A percentile compares a stretch with the other conserved stretches of the same genome.
Evolutionary conservation across 2,888 invertebrate genomes (phyloP).

Genomic region (Stomorhina lunata): DNA sequence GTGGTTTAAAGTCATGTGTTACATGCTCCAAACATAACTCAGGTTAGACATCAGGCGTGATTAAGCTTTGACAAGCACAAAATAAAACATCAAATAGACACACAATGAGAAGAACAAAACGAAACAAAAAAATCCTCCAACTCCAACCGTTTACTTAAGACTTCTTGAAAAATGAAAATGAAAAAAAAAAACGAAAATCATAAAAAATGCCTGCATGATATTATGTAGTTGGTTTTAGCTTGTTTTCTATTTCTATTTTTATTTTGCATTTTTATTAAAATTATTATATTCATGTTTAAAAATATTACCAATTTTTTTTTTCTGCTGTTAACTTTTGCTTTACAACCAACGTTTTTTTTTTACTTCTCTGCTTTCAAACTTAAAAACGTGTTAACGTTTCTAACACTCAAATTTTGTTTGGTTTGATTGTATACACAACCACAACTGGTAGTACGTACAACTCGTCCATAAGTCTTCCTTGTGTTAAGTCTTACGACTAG

Average conservation of each 20-base stretch:
- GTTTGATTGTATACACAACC: background rate
- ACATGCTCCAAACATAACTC: slow-evolving; percentile 60
- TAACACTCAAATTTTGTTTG: slow-evolving; percentile 45
- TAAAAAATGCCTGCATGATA: slow-evolving; percentile 34
- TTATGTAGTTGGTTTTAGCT: background rate
- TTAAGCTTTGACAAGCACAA: slow-evolving; percentile 65
- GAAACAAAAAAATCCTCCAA: slow-evolving; percentile 30
- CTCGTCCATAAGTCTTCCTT: slow-evolving; percentile 47
- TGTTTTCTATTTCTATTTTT: too few relatives aligned
- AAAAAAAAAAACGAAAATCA: background rate
- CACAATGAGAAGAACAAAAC: slow-evolving; percentile 13
- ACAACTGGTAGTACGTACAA: slow-evolving; percentile 17
- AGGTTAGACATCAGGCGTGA: slow-evolving; percentile 66
- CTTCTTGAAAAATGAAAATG: slow-evolving; percentile 24
- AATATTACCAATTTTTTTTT: slow-evolving; percentile 50
- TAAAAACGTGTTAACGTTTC: slow-evolving; percentile 50
- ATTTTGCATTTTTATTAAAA: slow-evolving; percentile 13
- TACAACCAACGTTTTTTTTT: too few relatives aligned
- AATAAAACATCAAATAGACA: slow-evolving; percentile 63
- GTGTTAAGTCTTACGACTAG: too few relatives aligned
- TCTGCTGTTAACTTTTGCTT: slow-evolving; percentile 19
- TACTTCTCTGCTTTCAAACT: background rate
- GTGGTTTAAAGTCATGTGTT: slow-evolving; percentile 60
- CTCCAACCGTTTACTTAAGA: slow-evolving; percentile 27
- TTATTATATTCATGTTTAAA: slow-evolving; percentile 48